Base-by-base conservation (phyloP, 2,888 invertebrate species). In the Aplocera efformata region DNA sequence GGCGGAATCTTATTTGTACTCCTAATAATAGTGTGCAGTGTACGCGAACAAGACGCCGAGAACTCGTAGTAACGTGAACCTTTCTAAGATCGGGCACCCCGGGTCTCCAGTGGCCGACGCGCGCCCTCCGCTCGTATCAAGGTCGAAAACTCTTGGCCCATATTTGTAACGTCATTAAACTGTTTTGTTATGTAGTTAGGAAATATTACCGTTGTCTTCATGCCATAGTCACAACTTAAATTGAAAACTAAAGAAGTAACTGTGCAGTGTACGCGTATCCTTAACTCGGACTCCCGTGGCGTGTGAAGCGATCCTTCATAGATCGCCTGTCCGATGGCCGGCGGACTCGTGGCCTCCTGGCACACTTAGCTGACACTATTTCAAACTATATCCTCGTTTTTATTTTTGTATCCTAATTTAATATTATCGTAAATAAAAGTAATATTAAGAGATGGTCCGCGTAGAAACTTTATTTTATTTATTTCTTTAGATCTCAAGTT, bases 91-190 rank as follows among this genome's bases (percentile, higher is more conserved):
- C 36, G 40, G 13, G 37, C 34, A 42, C 32, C 40, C 40, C 45
- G 35, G 36, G 45, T 45, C 45, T 45, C 40, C 40, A 21, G 40
- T 41, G 40, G 40, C 40, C 45, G 44, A 28, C 31, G 32, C 13
- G 13, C 13, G 13, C 13, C 13, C 13, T 2, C 13, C 13, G 13
- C 13, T 32, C 41, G 33, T 23, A 27, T 36, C 45, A 45, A 45
- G 45, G 45, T 45, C 45, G 35, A 64, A 68, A 63, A 60, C 57
- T 58, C 63, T 66, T 71, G 71, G 62, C 65, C 64, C 54, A 62
- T 52, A 63, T 53, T 60, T 55, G 53, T 53, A 52, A 17, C 36
- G 24, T 20, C 28, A 23, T 29, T 7, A 24, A 23, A 30, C 23
- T 22, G 1, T 30, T 17, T 17, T 17, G 2, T 17, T 5, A 17